Conservation (phyloP, 2,113 vertebrate species). For the Sylvietta virens region DNA sequence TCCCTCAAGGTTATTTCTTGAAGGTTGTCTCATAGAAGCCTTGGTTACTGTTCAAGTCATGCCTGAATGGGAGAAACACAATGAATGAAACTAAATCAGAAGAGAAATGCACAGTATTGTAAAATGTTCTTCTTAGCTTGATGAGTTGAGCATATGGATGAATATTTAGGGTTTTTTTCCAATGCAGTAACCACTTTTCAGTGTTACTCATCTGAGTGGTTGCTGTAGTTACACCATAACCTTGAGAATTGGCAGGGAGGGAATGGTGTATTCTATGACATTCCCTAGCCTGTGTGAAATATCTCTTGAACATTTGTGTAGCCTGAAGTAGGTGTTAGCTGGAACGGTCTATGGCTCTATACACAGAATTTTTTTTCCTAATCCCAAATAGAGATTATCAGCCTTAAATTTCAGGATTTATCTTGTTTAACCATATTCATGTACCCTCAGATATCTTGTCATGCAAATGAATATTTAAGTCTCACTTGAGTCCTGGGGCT, state of each 20-base stretch:
- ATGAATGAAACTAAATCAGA: background rate
- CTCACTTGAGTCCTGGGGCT: background rate
- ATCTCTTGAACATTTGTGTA: background rate
- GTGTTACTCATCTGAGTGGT: background rate
- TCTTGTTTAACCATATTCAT: background rate
- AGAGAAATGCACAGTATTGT: background rate
- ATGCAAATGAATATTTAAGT: background rate
- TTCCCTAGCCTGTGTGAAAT: background rate
- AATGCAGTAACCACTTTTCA: background rate
- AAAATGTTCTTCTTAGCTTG: background rate
- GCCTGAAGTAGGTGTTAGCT: background rate
- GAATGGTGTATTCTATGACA: background rate
- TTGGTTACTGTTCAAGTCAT: background rate
- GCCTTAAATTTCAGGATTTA: background rate
- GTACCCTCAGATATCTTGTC: background rate
- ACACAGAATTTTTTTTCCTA: background rate
- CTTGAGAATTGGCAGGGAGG: background rate
- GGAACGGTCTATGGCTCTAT: background rate
- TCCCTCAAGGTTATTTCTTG: background rate
- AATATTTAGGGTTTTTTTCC: background rate
- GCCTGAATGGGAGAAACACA: background rate
- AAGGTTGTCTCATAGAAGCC: background rate
- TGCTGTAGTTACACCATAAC: constrained; percentile 38
- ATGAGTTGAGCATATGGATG: background rate
- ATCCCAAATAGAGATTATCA: background rate